These are phyloP conservation scores for Phoeniculus purpureus DNA, from an alignment of 2,797 vertebrate species.

Conservation along the genomic window DNA sequence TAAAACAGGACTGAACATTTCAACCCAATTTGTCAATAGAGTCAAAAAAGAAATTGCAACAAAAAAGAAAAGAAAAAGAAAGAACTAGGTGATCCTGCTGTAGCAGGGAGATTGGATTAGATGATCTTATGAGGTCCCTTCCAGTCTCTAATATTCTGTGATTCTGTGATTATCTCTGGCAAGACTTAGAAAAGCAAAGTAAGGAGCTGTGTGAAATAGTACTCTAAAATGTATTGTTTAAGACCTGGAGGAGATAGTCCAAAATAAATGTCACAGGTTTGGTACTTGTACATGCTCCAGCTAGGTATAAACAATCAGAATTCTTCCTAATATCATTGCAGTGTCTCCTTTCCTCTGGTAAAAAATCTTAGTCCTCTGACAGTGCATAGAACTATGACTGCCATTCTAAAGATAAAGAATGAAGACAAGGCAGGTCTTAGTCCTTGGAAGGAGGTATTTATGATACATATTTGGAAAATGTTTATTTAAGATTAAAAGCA, in stretches of 20 bases:
- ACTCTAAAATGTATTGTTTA: neutral
- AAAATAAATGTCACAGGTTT: neutral
- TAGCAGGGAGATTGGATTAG: too few relatives aligned
- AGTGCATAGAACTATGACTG: neutral
- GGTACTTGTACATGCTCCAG: neutral
- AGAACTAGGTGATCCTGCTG: neutral
- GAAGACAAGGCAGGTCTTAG: neutral
- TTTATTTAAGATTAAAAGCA: neutral
- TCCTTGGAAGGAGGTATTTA: neutral
- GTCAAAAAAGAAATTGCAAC: neutral
- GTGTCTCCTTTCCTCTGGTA: neutral
- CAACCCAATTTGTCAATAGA: neutral
- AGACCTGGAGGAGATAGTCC: neutral
- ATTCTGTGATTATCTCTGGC: neutral
- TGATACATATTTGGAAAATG: neutral
- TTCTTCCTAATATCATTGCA: neutral
- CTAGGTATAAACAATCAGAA: neutral
- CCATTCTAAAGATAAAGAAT: neutral
- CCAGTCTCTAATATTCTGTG: too few relatives aligned
- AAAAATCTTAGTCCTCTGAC: neutral
- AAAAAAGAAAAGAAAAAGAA: neutral
- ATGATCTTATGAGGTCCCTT: too few relatives aligned
- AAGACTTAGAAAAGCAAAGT: neutral
- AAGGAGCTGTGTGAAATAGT: neutral
- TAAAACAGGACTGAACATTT: slow-evolving; percentile 52